Percentiles rank a stretch among this genome's conserved stretches.
phyloP scores from a whole-genome alignment of 2,113 vertebrate species.

The Lamprologus lemairii region DNA sequence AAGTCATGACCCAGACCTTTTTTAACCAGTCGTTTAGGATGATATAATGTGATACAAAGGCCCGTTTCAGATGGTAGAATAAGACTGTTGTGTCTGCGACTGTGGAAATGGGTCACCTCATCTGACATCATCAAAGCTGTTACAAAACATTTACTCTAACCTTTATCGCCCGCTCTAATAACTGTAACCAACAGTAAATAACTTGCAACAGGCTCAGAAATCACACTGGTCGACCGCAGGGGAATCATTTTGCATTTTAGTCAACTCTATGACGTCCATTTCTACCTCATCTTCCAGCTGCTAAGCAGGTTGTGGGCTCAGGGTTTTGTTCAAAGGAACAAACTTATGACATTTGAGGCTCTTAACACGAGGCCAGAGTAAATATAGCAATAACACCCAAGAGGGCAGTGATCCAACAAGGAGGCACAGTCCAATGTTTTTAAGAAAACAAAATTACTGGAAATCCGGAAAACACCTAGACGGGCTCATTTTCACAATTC shows the following conservation, averaged over 20 bases:
- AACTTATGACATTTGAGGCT: conserved; percentile 14
- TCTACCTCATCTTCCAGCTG: neutral
- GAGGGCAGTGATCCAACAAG: neutral
- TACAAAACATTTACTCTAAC: conserved; percentile 25
- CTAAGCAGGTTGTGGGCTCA: neutral
- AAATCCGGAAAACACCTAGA: neutral
- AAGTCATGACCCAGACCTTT: neutral
- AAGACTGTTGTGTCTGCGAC: conserved; percentile 39
- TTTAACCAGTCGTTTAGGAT: conserved; percentile 3
- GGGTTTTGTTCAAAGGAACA: neutral
- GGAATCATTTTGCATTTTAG: neutral
- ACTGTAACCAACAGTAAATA: neutral
- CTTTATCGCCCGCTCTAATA: neutral
- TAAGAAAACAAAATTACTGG: neutral
- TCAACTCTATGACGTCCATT: neutral
- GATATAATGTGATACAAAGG: conserved; percentile 52
- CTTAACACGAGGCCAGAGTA: neutral
- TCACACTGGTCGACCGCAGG: neutral
- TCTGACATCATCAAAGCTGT: conserved; percentile 28
- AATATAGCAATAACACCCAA: neutral
- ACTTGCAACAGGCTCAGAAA: neutral
- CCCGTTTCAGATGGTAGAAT: conserved; percentile 40
- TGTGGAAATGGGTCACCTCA: conserved; percentile 37
- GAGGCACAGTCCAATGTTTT: neutral
- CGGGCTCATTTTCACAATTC: neutral